Conservation (phyloP, 2,113 vertebrate genomes). For the Platysteira castanea region DNA sequence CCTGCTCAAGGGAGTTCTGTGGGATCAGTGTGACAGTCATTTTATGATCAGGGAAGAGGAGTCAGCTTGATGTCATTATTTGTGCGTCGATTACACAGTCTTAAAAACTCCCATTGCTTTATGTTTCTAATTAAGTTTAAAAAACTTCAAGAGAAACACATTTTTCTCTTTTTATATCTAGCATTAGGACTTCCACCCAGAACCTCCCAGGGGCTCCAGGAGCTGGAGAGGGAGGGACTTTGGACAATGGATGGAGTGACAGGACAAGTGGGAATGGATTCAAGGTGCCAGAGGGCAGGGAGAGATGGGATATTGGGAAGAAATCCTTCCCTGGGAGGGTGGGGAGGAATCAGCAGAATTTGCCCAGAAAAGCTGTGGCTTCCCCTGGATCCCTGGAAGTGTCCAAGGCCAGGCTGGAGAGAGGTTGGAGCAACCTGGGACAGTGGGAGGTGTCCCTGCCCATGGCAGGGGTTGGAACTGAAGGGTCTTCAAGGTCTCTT, state of each 20-base stretch:
- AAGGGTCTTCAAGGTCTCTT: background rate
- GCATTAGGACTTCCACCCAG: background rate
- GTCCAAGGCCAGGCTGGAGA: background rate
- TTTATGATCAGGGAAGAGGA: background rate
- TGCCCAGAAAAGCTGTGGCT: background rate
- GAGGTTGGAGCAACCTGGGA: rapidly evolving
- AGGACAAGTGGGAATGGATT: background rate
- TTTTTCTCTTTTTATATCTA: background rate
- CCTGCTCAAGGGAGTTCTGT: background rate
- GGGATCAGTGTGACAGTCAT: background rate
- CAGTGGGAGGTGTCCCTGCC: background rate
- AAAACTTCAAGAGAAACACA: background rate
- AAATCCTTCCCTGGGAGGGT: rapidly evolving
- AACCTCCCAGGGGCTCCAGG: too few relatives aligned
- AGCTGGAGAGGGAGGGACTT: background rate
- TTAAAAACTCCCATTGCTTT: background rate
- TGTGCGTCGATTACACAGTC: background rate
- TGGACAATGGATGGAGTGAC: rapidly evolving
- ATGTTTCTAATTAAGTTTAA: background rate
- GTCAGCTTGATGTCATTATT: background rate
- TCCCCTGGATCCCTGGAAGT: background rate
- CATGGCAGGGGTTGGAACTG: background rate
- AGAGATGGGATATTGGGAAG: rapidly evolving
- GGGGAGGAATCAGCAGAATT: background rate
- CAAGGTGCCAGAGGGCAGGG: rapidly evolving